Conservation (phyloP, 2,888 invertebrate genomes). For the Argyresthia goedartella region DNA sequence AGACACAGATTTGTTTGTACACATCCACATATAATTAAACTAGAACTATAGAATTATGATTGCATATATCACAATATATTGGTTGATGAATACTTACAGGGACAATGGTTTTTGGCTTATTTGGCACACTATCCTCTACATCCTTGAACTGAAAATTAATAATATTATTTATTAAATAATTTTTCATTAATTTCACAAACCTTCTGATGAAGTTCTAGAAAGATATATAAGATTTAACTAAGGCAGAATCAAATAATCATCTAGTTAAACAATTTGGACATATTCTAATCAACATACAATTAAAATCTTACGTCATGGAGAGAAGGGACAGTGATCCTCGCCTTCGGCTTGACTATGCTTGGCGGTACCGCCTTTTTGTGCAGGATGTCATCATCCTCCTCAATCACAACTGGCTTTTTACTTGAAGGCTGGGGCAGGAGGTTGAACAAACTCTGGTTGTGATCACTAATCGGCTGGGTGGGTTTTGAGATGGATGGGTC, state of each 20-base stretch:
- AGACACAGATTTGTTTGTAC: too few relatives aligned
- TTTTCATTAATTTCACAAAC: too few relatives aligned
- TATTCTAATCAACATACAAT: too few relatives aligned
- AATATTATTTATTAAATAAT: not conserved
- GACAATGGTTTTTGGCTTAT: conserved; percentile 53
- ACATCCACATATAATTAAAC: too few relatives aligned
- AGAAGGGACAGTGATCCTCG: conserved; percentile 78
- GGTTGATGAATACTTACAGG: conserved; percentile 44
- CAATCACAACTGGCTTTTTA: conserved; percentile 37
- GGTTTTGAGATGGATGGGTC: not conserved
- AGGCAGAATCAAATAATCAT: too few relatives aligned
- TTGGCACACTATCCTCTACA: conserved; percentile 56
- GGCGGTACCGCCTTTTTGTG: conserved; percentile 64
- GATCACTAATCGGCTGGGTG: not conserved
- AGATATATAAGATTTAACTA: too few relatives aligned
- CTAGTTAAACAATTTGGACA: too few relatives aligned
- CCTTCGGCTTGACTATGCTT: conserved; percentile 52
- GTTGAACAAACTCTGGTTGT: conserved; percentile 32
- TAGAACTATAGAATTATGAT: too few relatives aligned
- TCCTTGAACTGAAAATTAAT: conserved; percentile 68
- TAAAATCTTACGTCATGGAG: conserved; percentile 68
- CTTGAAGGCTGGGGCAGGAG: conserved; percentile 63
- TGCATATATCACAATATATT: not conserved
- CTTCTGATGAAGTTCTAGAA: too few relatives aligned
- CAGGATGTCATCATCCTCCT: conserved; percentile 75